These are phyloP conservation scores for Girardinichthys multiradiatus DNA, from an alignment of 2,113 vertebrate species.

Conservation along the genomic window DNA sequence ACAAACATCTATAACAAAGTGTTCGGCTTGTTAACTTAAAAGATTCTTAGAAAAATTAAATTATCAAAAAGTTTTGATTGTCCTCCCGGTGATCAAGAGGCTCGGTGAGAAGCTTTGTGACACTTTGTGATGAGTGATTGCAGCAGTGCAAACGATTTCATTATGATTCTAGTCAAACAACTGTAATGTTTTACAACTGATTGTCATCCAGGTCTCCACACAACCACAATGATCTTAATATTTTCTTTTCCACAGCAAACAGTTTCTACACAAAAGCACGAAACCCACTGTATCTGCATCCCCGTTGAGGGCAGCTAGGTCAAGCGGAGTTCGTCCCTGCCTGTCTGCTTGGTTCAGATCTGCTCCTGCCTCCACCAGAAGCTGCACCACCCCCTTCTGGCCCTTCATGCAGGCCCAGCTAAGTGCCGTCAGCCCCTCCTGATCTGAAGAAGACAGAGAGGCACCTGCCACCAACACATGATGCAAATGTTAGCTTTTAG, in stretches of 20 bases:
- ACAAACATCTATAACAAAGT: neutral
- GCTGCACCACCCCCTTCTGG: conserved; percentile 86
- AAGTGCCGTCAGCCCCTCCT: conserved; percentile 90
- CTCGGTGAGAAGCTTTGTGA: conserved; percentile 4
- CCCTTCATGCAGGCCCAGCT: conserved; percentile 97
- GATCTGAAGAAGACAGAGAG: conserved; percentile 85
- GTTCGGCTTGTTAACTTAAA: neutral
- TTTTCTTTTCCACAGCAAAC: neutral
- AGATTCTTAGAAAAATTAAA: conserved; percentile 13
- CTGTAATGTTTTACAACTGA: conserved; percentile 1
- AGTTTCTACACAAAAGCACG: neutral
- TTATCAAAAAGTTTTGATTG: conserved; percentile 31
- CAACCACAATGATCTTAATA: neutral
- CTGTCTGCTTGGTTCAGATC: conserved; percentile 90
- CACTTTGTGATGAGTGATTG: conserved; percentile 38
- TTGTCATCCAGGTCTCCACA: neutral
- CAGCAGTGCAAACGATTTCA: conserved; percentile 8
- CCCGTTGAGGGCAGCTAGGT: conserved; percentile 94
- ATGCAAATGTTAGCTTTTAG: neutral
- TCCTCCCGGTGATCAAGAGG: conserved; percentile 36
- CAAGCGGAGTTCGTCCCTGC: conserved; percentile 92
- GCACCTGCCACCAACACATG: conserved; percentile 80
- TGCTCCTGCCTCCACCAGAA: conserved; percentile 89
- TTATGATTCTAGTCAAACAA: conserved; percentile 7
- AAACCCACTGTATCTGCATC: conserved; percentile 92